Evolutionary conservation across 2,888 invertebrate species (phyloP), one percentile per base, ranked within the genome.

Genomic region (Bellardia pandia): DNA sequence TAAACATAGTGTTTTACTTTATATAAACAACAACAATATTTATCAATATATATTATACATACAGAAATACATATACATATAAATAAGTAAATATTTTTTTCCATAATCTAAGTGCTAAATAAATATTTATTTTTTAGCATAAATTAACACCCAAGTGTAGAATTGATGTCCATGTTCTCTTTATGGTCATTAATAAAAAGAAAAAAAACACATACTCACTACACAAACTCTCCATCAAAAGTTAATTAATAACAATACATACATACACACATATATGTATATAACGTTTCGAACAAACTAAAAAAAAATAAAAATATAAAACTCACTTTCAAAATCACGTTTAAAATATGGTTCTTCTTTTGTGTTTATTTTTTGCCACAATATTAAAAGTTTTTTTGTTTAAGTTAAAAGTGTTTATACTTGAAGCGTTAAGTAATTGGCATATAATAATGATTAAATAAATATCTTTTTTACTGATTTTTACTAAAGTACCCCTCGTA

Each of bases 121-220:
- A 84, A 89, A 88, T 82, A 87, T 87, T 83, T 83, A 81, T 77
- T 71, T 74, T 76, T 88, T 78, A 87, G 82, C 88, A 88, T 87
- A 86, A 89, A 80, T 89, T 89, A 89, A 83, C 89, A 86, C 86
- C 72, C 82, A 78, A 85, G 80, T 84, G 80, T 71, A n/a, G 56
- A 83, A 77, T 80, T 64, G 80, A 81, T 80, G 84, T 81, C 84
- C 80, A 84, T 76, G 86, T 77, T 80, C 79, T 76, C 66, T 71
- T 68, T 75, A 84, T 48, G 66, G 76, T 72, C 71, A 84, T 85
- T 79, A 80, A 74, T 64, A 69, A 13, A 58, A 58, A n/a, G 48
- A 56, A 30, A 71, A 58, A 69, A 23, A 62, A 72, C 77, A 71
- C 14, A 72, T 81, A 64, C n/a, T 66, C 58, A 81, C 51, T 30